Conservation (phyloP, 2,888 invertebrate species). For the Schrankia costaestrigalis region DNA sequence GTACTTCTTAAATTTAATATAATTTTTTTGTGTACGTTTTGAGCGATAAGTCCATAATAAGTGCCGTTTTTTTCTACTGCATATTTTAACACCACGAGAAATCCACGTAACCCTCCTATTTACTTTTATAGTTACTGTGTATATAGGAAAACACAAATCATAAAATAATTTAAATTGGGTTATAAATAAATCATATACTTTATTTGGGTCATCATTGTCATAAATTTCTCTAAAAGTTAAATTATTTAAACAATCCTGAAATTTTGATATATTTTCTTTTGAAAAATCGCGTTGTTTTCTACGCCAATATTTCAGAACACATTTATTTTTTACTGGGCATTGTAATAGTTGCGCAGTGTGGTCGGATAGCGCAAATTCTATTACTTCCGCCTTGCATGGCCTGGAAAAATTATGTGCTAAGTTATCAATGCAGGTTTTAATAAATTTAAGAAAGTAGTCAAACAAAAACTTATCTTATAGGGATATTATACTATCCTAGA, state of each 20-base stretch:
- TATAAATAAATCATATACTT: not conserved
- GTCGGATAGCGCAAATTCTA: conserved; percentile 1
- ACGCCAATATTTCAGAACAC: not conserved
- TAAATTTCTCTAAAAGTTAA: not conserved
- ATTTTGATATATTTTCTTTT: not conserved
- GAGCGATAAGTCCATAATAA: conserved; percentile 1
- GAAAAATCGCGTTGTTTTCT: not conserved
- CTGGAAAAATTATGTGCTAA: no score
- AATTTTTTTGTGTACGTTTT: not conserved
- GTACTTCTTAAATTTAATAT: not conserved
- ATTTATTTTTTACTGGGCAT: conserved; percentile 2
- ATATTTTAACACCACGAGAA: not conserved
- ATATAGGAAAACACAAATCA: conserved; percentile 1
- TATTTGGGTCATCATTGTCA: not conserved
- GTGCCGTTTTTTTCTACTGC: conserved; percentile 2
- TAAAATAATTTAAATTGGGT: not conserved
- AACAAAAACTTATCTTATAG: no score
- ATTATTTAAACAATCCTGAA: not conserved
- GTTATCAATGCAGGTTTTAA: no score
- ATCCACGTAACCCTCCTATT: conserved; percentile 1
- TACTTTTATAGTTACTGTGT: not conserved
- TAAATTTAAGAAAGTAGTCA: no score
- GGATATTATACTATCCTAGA: no score
- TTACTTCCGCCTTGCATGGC: not conserved
- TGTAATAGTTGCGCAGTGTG: no score